These are phyloP conservation scores for Epicampocera succincta DNA, from an alignment of 2,888 invertebrate species.

Conservation along the genomic window DNA sequence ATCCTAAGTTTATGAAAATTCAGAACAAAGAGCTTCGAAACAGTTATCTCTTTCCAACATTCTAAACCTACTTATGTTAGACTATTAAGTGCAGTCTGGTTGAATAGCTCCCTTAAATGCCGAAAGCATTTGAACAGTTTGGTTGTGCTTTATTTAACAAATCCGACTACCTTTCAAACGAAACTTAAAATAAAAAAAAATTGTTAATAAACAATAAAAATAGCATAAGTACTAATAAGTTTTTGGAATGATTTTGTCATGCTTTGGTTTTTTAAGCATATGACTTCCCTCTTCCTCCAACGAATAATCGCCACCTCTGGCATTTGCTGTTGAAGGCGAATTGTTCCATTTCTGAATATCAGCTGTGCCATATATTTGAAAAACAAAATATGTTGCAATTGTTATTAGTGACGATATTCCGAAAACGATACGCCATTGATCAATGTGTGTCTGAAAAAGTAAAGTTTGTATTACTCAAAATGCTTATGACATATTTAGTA, in stretches of 20 bases:
- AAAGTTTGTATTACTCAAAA: background rate
- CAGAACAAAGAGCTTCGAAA: too few relatives aligned
- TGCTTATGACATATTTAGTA: too few relatives aligned
- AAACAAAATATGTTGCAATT: conserved; percentile 85
- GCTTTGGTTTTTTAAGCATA: conserved; percentile 72
- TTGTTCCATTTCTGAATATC: conserved; percentile 83
- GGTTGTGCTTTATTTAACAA: conserved; percentile 36
- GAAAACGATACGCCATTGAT: conserved; percentile 86
- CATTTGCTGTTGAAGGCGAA: conserved; percentile 6
- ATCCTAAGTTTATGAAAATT: too few relatives aligned
- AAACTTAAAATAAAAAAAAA: background rate
- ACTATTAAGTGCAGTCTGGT: background rate
- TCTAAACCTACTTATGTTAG: too few relatives aligned
- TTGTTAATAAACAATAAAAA: background rate
- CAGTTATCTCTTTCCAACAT: too few relatives aligned
- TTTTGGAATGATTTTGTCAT: conserved; percentile 67
- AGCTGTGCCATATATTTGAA: conserved; percentile 86
- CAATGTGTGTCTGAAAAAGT: conserved; percentile 78
- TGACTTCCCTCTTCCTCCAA: conserved; percentile 71
- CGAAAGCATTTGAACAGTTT: background rate
- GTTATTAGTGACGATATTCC: conserved; percentile 85
- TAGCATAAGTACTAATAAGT: conserved; percentile 60
- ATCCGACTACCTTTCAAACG: conserved; percentile 17
- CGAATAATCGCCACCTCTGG: conserved; percentile 34
- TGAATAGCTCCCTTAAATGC: background rate